A percentile compares a stretch with the other conserved stretches of the same genome.
phyloP scores from a whole-genome alignment of 2,797 vertebrate species.

The Uromys caudimaculatus region DNA sequence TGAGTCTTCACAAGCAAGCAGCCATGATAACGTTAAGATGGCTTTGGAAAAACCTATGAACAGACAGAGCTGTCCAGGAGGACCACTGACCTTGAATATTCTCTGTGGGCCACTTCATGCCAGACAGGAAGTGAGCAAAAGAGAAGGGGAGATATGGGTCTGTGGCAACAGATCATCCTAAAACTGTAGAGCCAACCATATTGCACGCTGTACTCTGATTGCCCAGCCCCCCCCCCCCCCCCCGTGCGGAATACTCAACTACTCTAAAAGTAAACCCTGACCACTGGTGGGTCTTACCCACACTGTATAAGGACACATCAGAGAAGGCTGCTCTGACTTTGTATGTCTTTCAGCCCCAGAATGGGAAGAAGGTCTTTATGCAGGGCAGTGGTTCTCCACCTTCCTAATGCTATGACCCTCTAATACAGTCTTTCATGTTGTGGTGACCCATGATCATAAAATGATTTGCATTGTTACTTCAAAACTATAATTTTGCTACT shows the following conservation, averaged over 20 bases:
- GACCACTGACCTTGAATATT: slow-evolving; percentile 90
- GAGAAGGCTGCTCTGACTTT: slow-evolving; percentile 94
- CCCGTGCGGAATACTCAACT: too few species aligned
- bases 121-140: slow-evolving; percentile 91
- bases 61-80: slow-evolving; percentile 90
- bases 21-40: slow-evolving; percentile 90
- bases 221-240: background rate
- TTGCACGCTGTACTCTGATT: background rate
- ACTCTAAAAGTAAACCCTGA: slow-evolving; percentile 81
- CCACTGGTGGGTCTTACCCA: slow-evolving; percentile 91
- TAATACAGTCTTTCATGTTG: background rate
- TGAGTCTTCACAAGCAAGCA: slow-evolving; percentile 91
- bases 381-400: slow-evolving; percentile 72
- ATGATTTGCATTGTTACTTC: background rate
- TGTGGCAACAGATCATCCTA: slow-evolving; percentile 91
- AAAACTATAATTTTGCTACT: background rate
- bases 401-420: background rate
- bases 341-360: slow-evolving; percentile 94
- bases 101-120: slow-evolving; percentile 93
- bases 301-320: slow-evolving; percentile 89
- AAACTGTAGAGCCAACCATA: slow-evolving; percentile 89
- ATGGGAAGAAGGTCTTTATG: slow-evolving; percentile 92
- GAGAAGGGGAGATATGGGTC: slow-evolving; percentile 89
- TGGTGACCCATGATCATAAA: background rate
- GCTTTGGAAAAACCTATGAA: slow-evolving; percentile 90